These are phyloP conservation scores for Bombus terrestris DNA, from an alignment of 1,140 invertebrate species.

Conservation along the genomic window DNA sequence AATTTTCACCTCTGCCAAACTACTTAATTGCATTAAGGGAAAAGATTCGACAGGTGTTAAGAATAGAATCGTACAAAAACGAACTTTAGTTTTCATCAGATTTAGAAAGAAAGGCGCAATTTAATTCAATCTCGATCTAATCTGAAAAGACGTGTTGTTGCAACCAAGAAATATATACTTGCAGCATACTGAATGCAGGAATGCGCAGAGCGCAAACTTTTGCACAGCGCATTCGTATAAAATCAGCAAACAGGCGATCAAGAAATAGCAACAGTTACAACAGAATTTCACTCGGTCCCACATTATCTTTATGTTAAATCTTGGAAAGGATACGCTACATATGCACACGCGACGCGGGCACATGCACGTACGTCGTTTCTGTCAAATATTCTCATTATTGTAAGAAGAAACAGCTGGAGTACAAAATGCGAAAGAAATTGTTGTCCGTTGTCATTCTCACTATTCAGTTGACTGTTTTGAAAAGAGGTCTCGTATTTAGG, in stretches of 20 bases:
- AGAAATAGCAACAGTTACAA: slow-evolving; percentile 3
- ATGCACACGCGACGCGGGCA: not conserved
- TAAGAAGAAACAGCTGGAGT: not conserved
- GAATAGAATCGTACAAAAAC: not conserved
- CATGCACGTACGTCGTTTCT: not conserved
- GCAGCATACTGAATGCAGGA: not conserved
- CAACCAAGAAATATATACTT: not conserved
- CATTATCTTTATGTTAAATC: slow-evolving; percentile 4
- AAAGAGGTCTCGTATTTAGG: not conserved
- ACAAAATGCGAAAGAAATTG: not conserved
- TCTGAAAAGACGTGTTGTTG: not conserved
- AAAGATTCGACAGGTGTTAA: not conserved
- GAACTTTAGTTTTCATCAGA: not conserved
- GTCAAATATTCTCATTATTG: slow-evolving; percentile 15
- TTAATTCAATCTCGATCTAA: not conserved
- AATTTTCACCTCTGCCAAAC: not conserved
- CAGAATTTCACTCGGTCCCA: slow-evolving; percentile 4
- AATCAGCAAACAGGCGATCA: slow-evolving; percentile 1
- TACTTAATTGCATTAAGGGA: too few species aligned
- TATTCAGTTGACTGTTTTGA: not conserved
- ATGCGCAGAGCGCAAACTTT: not conserved
- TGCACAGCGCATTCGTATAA: not conserved
- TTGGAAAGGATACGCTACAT: not conserved
- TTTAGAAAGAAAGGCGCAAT: not conserved
- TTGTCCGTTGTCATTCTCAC: not conserved